Percentiles rank a stretch among this genome's conserved stretches.
Evolutionary conservation across 2,113 vertebrate species (phyloP).

Genomic region (Anarrhichthys ocellatus): DNA sequence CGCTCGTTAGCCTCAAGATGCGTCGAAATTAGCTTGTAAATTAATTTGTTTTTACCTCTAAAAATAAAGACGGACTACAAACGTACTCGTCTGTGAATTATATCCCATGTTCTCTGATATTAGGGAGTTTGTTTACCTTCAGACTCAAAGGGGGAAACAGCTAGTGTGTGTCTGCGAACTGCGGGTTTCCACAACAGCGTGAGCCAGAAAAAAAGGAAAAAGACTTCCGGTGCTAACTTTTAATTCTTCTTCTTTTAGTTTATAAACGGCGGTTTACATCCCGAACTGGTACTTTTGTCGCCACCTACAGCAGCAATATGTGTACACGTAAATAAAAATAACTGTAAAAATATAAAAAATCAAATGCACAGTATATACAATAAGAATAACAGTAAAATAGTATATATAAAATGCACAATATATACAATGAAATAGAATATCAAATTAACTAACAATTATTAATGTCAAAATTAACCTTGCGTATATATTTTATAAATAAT

Average conservation of each 20-base stretch:
- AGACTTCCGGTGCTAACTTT: slow-evolving; percentile 74
- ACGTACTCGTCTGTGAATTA: background rate
- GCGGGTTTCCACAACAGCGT: slow-evolving; percentile 60
- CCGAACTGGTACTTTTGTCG: background rate
- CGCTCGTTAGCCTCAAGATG: slow-evolving; percentile 29
- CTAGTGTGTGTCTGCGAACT: slow-evolving; percentile 25
- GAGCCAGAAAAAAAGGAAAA: slow-evolving; percentile 32
- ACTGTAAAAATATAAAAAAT: background rate
- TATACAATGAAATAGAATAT: too few relatives aligned
- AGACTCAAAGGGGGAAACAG: slow-evolving; percentile 34
- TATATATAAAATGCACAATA: too few relatives aligned
- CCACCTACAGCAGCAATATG: slow-evolving; percentile 2
- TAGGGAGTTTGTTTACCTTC: slow-evolving; percentile 53
- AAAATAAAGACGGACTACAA: background rate
- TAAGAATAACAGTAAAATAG: too few relatives aligned
- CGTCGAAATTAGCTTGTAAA: slow-evolving; percentile 32
- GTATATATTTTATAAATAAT: background rate
- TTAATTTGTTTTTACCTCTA: too few relatives aligned
- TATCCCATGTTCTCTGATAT: accelerated
- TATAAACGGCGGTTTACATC: background rate
- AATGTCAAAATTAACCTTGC: background rate
- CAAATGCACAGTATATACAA: too few relatives aligned
- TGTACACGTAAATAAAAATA: too few relatives aligned
- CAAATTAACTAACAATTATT: too few relatives aligned
- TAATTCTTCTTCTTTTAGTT: slow-evolving; percentile 28